phyloP scores from a whole-genome alignment of 2,797 vertebrate species.

The Telmatherina bonti region DNA sequence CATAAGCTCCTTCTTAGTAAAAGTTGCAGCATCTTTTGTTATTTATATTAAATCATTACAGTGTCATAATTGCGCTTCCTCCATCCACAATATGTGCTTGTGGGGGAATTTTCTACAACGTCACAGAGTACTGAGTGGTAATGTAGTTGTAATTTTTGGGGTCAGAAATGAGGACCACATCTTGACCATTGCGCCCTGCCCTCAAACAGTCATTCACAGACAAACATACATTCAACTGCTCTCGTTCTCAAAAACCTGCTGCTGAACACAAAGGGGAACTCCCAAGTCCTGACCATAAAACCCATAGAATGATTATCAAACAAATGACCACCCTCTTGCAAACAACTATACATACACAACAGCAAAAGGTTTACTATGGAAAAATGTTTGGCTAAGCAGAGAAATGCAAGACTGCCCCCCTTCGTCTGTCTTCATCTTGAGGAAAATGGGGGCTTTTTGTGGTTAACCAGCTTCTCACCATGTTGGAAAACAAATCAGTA shows the following conservation, averaged over 20 bases:
- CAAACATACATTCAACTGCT: constrained; percentile 26
- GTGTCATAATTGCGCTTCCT: neutral
- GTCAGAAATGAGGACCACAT: constrained; percentile 34
- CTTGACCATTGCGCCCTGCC: constrained; percentile 46
- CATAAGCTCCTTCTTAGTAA: neutral
- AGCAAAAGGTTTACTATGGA: constrained; percentile 38
- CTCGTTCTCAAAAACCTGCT: constrained; percentile 24
- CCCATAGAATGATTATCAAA: constrained; percentile 64
- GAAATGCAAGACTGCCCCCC: constrained; percentile 21
- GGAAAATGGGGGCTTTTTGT: constrained; percentile 52
- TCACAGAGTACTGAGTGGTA: constrained; percentile 20
- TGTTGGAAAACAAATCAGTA: constrained; percentile 37
- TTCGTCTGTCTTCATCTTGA: constrained; percentile 25
- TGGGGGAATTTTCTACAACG: constrained; percentile 66
- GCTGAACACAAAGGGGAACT: constrained; percentile 70
- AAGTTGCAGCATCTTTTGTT: neutral
- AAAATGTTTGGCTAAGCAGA: constrained; percentile 48
- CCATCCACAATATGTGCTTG: constrained; percentile 4
- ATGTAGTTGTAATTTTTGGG: constrained; percentile 27
- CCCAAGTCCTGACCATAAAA: constrained; percentile 75
- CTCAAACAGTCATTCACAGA: constrained; percentile 27
- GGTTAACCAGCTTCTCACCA: constrained; percentile 30
- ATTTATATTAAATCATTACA: neutral
- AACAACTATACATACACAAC: constrained; percentile 40
- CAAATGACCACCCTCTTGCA: constrained; percentile 55